Conservation (phyloP, 2,888 invertebrate genomes). For the Myathropa florea region DNA sequence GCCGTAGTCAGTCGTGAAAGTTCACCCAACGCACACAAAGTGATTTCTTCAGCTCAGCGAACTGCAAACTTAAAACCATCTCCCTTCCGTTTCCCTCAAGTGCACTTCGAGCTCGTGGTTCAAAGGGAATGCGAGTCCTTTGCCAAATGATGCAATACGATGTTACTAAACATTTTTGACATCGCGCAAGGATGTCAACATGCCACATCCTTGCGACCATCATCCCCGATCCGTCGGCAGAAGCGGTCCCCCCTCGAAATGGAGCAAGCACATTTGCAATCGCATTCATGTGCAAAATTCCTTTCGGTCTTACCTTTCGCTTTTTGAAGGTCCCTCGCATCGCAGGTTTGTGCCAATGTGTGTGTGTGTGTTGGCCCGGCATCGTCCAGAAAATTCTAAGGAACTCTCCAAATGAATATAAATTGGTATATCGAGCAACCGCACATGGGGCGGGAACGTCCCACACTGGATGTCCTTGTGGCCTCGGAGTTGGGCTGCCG, state of each 20-base stretch:
- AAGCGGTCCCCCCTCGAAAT: neutral
- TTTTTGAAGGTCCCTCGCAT: neutral
- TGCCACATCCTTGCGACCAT: constrained; percentile 12
- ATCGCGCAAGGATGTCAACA: constrained; percentile 50
- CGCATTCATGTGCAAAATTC: constrained; percentile 61
- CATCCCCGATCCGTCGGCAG: neutral
- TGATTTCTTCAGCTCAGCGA: constrained; percentile 59
- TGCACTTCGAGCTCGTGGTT: constrained; percentile 3
- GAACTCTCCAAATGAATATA: constrained; percentile 45
- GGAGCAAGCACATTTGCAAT: constrained; percentile 49
- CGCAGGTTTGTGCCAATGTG: neutral
- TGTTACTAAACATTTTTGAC: constrained; percentile 68
- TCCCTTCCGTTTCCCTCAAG: neutral
- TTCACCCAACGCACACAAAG: constrained; percentile 50
- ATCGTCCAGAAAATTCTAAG: constrained; percentile 25
- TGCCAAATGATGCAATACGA: constrained; percentile 69
- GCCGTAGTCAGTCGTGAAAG: constrained; percentile 57
- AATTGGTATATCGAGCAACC: constrained; percentile 39
- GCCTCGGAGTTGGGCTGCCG: neutral
- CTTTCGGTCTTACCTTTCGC: constrained; percentile 13
- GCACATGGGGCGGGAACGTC: neutral
- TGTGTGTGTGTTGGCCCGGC: neutral
- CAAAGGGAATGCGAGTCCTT: constrained; percentile 57
- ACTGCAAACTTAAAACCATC: constrained; percentile 27
- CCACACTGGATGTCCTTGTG: too few relatives aligned